Percentiles rank a stretch among this genome's conserved stretches.
These are phyloP conservation scores for Eumacrocentrus americanus DNA, from an alignment of 2,888 invertebrate species.

Conservation along the genomic window DNA sequence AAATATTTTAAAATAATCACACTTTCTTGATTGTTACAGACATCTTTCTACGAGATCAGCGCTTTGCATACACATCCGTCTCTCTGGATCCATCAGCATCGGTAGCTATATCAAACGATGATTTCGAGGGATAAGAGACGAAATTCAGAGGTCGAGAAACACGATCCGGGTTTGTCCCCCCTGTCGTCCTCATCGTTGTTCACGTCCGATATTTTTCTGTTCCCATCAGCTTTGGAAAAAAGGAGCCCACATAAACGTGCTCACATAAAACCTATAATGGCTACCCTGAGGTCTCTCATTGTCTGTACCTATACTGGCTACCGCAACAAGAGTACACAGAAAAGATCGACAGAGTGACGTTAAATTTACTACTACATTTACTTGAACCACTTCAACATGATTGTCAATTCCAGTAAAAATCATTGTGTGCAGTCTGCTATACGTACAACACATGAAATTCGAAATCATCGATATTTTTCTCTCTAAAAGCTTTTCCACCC, in stretches of 20 bases:
- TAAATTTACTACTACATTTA: neutral
- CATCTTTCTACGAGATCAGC: no score
- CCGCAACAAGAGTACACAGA: no score
- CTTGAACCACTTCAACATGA: neutral
- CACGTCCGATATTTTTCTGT: slow-evolving; percentile 19
- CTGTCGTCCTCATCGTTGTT: neutral
- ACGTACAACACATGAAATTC: no score
- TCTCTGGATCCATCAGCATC: neutral
- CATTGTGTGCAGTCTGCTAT: neutral
- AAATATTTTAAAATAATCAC: no score
- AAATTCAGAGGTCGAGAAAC: slow-evolving; percentile 18
- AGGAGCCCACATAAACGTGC: slow-evolving; percentile 13
- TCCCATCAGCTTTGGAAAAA: slow-evolving; percentile 13
- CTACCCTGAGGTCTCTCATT: slow-evolving; percentile 12
- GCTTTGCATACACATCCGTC: no score
- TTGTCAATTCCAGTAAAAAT: neutral
- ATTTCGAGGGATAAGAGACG: slow-evolving; percentile 1
- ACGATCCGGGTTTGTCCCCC: slow-evolving; percentile 7
- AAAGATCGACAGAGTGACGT: neutral
- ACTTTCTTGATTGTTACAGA: no score
- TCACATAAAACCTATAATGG: slow-evolving; percentile 21
- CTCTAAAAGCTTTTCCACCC: neutral
- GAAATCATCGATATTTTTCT: neutral
- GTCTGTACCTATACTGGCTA: neutral
- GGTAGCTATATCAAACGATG: neutral